phyloP scores from a whole-genome alignment of 2,797 vertebrate species.

The Geotrypetes seraphini region DNA sequence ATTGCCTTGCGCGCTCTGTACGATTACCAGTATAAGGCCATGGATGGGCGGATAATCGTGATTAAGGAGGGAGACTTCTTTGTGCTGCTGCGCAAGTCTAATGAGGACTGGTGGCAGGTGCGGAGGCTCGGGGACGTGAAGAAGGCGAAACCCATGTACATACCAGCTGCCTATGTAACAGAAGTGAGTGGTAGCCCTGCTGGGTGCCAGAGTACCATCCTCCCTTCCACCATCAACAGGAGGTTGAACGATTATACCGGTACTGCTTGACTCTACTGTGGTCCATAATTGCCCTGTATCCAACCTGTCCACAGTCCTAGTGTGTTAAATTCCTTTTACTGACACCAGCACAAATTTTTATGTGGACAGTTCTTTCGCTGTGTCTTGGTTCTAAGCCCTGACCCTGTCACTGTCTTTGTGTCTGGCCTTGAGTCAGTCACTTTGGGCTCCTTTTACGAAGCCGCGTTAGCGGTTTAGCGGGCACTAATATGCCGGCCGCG shows the following conservation, averaged over 20 bases:
- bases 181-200: conserved; percentile 47
- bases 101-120: conserved; percentile 85
- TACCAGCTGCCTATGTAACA: conserved; percentile 74
- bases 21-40: conserved; percentile 64
- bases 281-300: neutral
- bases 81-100: conserved; percentile 73
- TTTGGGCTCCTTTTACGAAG: too few relatives aligned
- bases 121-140: conserved; percentile 55
- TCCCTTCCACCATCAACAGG: neutral
- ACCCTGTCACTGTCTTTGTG: neutral
- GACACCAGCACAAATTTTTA: conserved; percentile 17
- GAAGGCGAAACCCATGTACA: conserved; percentile 68
- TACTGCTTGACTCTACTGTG: neutral
- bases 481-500: too few relatives aligned
- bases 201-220: fast-evolving
- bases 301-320: neutral
- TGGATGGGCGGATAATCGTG: conserved; percentile 66
- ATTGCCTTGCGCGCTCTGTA: conserved; percentile 66
- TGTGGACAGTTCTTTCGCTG: too few relatives aligned
- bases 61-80: conserved; percentile 79
- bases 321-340: too few relatives aligned
- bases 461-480: too few relatives aligned
- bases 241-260: neutral
- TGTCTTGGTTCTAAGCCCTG: neutral
- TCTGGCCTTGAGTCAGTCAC: too few relatives aligned